Conservation (phyloP, 2,113 vertebrate genomes). For the Rhinolophus sinicus region DNA sequence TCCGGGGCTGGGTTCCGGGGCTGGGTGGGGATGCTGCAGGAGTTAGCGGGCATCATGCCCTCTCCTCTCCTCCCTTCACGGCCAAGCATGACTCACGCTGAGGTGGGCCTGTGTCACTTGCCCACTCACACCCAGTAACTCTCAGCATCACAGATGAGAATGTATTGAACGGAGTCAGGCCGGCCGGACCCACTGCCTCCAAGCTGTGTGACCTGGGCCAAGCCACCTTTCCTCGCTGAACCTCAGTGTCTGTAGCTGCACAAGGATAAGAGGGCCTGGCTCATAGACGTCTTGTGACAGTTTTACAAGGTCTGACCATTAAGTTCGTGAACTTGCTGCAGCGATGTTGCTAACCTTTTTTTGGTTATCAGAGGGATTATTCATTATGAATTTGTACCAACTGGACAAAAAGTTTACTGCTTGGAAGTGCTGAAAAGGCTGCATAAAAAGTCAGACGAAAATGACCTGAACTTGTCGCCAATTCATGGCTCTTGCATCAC, state of each 20-base stretch:
- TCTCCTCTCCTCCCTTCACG: neutral
- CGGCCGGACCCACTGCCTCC: neutral
- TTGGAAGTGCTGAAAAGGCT: no score
- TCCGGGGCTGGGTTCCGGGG: neutral
- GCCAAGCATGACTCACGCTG: neutral
- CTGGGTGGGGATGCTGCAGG: neutral
- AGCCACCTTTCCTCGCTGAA: neutral
- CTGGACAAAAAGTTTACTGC: no score
- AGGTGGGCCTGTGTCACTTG: neutral
- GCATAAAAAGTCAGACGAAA: no score
- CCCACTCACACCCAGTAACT: neutral
- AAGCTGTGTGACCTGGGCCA: neutral
- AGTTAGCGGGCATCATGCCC: neutral
- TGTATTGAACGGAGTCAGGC: neutral
- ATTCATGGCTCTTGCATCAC: no score
- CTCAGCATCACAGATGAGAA: neutral
- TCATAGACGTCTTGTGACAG: no score
- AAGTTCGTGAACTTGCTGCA: no score
- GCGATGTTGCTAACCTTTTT: no score
- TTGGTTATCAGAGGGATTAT: no score
- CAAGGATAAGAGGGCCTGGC: neutral
- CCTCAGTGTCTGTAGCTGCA: neutral
- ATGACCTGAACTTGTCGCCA: no score
- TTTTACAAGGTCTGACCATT: no score
- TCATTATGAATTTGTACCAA: no score